These are phyloP conservation scores for Pedicia rivosa DNA, from an alignment of 2,888 invertebrate genomes.

Conservation along the genomic window DNA sequence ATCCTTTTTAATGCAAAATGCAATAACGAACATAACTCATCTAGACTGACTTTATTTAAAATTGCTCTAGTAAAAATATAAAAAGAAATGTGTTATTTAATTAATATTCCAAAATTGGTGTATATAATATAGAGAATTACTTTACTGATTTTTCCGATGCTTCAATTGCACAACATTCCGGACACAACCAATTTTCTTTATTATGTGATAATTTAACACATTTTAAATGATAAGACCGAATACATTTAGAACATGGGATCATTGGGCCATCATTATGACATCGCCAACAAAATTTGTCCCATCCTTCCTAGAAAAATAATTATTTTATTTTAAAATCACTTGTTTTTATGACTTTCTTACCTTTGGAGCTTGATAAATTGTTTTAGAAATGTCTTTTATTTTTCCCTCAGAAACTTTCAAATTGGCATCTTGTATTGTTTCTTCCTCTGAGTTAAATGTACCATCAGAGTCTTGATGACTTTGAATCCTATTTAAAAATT, in stretches of 20 bases:
- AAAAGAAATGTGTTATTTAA: not conserved
- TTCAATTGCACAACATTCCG: conserved; percentile 63
- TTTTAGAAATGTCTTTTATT: conserved; percentile 3
- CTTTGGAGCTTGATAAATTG: conserved; percentile 11
- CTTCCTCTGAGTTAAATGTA: conserved; percentile 21
- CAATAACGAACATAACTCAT: conserved; percentile 62
- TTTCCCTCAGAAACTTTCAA: conserved; percentile 8
- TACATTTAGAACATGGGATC: conserved; percentile 64
- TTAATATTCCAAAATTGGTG: too few species aligned
- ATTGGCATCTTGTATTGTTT: too few species aligned
- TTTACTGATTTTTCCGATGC: conserved; percentile 46
- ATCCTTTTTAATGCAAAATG: conserved; percentile 66
- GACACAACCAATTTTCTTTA: conserved; percentile 59
- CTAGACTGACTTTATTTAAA: conserved; percentile 22
- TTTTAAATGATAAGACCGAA: conserved; percentile 66
- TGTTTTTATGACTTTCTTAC: conserved; percentile 6
- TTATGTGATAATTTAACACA: conserved; percentile 41
- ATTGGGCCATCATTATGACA: conserved; percentile 59
- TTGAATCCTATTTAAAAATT: conserved; percentile 39
- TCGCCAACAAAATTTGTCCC: conserved; percentile 79
- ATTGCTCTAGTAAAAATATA: conserved; percentile 14
- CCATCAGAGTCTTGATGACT: conserved; percentile 18
- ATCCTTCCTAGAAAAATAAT: conserved; percentile 28
- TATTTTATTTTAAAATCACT: too few species aligned
- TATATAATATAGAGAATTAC: too few species aligned